These are phyloP conservation scores for Venustaconcha ellipsiformis DNA, from an alignment of 1,140 invertebrate genomes.

Conservation along the genomic window DNA sequence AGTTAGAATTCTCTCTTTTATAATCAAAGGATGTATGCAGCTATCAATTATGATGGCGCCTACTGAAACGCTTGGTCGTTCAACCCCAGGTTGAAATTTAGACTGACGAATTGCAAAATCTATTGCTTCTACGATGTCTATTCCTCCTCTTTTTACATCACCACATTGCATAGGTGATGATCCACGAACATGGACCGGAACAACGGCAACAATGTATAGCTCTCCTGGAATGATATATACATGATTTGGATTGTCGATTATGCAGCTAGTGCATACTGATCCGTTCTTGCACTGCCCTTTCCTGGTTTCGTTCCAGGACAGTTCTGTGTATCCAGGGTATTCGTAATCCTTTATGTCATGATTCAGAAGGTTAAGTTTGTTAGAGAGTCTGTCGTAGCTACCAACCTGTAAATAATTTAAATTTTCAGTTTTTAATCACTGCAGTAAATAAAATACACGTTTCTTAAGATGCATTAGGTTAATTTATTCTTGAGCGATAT, in stretches of 20 bases:
- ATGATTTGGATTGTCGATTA: neutral
- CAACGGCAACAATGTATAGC: conserved; percentile 27
- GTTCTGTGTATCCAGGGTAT: neutral
- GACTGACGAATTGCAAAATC: conserved; percentile 16
- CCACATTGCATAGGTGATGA: conserved; percentile 18
- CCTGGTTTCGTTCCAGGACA: conserved; percentile 7
- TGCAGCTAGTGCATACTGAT: conserved; percentile 5
- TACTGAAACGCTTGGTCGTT: neutral
- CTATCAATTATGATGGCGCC: conserved; percentile 30
- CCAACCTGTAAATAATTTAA: no score
- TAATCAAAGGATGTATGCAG: conserved; percentile 24
- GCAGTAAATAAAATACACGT: no score
- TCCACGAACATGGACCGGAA: conserved; percentile 12
- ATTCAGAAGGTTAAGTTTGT: no score
- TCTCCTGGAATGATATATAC: conserved; percentile 14
- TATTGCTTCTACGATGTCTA: conserved; percentile 23
- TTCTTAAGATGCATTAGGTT: no score
- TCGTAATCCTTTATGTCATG: no score
- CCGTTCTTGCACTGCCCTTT: conserved; percentile 21
- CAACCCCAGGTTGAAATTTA: conserved; percentile 1
- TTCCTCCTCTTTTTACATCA: conserved; percentile 15
- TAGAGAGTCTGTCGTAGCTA: no score
- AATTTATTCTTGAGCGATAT: no score
- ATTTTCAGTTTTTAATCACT: no score
- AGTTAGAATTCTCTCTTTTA: conserved; percentile 27